Evolutionary conservation across 2,113 vertebrate species (phyloP).

Genomic region (Potamarius usumacintae): DNA sequence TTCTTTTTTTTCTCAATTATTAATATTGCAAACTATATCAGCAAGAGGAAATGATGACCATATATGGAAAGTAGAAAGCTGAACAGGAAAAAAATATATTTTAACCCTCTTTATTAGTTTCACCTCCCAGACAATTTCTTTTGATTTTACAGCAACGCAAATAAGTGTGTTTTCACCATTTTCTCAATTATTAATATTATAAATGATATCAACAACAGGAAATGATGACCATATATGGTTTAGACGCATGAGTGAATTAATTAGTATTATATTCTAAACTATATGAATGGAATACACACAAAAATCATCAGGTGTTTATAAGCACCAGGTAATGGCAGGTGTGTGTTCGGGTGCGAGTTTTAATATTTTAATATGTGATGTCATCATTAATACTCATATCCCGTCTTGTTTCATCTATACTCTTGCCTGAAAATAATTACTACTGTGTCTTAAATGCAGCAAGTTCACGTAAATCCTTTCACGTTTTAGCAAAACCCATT

Average conservation of each 20-base stretch:
- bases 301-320: neutral
- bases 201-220: neutral
- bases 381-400: neutral
- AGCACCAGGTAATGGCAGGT: neutral
- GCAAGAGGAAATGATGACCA: neutral
- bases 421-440: neutral
- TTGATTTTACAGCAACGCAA: neutral
- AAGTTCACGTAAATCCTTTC: neutral
- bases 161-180: neutral
- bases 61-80: neutral
- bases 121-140: neutral
- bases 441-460: neutral
- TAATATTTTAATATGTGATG: neutral
- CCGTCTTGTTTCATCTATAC: neutral
- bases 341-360: neutral
- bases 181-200: neutral
- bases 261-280: neutral
- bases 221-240: neutral
- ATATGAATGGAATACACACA: neutral
- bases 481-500: neutral
- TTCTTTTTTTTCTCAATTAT: neutral
- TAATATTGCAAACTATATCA: neutral
- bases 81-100: neutral
- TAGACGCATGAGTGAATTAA: too few species aligned
- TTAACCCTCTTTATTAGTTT: neutral